Base-by-base conservation (phyloP, 2,797 vertebrate species). In the Florisuga fusca region DNA sequence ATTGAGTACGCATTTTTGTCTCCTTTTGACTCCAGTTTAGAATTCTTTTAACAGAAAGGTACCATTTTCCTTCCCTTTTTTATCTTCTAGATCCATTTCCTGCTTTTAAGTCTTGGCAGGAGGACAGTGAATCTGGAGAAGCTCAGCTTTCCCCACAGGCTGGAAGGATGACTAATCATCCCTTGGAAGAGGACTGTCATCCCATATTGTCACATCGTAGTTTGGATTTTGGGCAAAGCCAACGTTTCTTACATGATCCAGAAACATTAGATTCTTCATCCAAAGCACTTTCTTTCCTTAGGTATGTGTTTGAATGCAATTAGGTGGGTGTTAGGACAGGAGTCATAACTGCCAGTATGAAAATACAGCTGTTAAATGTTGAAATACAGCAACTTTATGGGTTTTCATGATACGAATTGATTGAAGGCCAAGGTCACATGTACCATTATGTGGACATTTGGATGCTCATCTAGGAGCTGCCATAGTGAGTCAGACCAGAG, bases 31-130 rank as follows among this genome's bases (percentile, higher is more conserved):
- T 86, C 75, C 45, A 19, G 31, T 62, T 90, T 67, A 7, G 71
- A 64, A 71, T 80, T 87, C 71, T 67, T 7, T 67, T 95, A 90
- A 93, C 83, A 96, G 81, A 92, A 54, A 73, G 87, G 20, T 94
- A 94, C 62, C 82, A 71, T 96, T 95, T 81, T 95, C 59, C 98
- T 75, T 98, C 84, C 89, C 90, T 91, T 34, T 96, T 92, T 91
- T 85, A 89, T 95, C 95, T 95, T 92, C 45, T 97, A 99, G 99
- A 99, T 95, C 99, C 99, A 0, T 98, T 99, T 97, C 99, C 99
- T 84, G 99, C 99, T 93, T 99, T 98, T 97, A 99, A 99, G 96
- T 99, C 99, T 93, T 99, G 99, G 99, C 99, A 99, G 97, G 99
- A 99, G 61, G 99, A 99, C 92, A 98, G 85, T n/a, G 99, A 99